phyloP scores from a whole-genome alignment of 2,888 invertebrate species.

The Bruchidius siliquastri region DNA sequence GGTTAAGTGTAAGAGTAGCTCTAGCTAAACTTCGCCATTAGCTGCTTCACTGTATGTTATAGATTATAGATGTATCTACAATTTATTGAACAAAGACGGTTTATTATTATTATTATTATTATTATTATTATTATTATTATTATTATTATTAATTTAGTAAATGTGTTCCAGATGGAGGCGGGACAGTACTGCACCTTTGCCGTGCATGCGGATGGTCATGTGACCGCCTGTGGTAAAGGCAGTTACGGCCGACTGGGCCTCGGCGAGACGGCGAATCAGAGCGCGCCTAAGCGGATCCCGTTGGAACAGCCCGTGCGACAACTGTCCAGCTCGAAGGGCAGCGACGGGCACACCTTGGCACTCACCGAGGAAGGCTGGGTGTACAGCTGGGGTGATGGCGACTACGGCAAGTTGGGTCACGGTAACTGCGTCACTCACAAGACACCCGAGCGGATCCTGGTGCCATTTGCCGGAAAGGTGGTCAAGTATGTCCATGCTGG shows the following conservation, averaged over 20 bases:
- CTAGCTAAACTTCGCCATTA: no score
- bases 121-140: no score
- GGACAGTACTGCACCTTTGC: slow-evolving; percentile 63
- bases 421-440: slow-evolving; percentile 53
- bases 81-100: no score
- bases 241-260: slow-evolving; percentile 61
- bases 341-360: slow-evolving; percentile 55
- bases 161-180: slow-evolving; percentile 51
- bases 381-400: slow-evolving; percentile 58
- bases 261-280: slow-evolving; percentile 59
- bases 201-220: slow-evolving; percentile 54
- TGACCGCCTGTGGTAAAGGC: slow-evolving; percentile 60
- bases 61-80: no score
- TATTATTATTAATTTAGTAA: no score
- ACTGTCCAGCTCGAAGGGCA: slow-evolving; percentile 55
- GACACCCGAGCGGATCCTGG: slow-evolving; percentile 52
- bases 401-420: slow-evolving; percentile 56
- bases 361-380: slow-evolving; percentile 52
- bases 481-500: slow-evolving; percentile 54
- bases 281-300: slow-evolving; percentile 52
- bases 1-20: no score
- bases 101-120: no score
- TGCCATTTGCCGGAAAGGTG: slow-evolving; percentile 47
- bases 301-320: slow-evolving; percentile 52
- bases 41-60: no score